Conservation (phyloP, 2,888 invertebrate species). For the Bhutanitis thaidina region DNA sequence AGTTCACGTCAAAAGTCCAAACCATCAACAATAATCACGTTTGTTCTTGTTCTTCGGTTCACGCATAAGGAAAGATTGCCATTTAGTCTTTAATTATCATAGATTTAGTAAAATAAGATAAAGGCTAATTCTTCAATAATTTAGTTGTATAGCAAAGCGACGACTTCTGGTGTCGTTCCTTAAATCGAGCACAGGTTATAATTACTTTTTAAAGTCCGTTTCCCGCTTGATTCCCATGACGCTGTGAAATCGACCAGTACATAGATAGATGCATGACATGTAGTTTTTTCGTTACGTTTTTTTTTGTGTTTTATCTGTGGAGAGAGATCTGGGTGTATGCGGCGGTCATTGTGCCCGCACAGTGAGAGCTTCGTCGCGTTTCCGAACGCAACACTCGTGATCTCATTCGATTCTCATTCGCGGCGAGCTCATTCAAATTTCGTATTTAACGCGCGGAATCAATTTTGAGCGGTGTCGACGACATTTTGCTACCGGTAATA, state of each 20-base stretch:
- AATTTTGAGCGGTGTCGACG: constrained; percentile 65
- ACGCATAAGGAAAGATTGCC: no score
- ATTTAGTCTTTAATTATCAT: no score
- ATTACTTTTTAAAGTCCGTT: constrained; percentile 76
- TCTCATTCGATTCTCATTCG: constrained; percentile 69
- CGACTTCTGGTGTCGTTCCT: constrained; percentile 32
- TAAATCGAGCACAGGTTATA: constrained; percentile 61
- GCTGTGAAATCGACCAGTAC: constrained; percentile 76
- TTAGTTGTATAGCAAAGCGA: background rate
- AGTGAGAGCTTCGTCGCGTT: constrained; percentile 40
- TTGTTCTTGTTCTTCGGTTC: no score
- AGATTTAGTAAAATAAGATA: no score
- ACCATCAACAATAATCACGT: no score
- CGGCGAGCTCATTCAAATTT: constrained; percentile 68
- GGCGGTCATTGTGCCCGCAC: constrained; percentile 66
- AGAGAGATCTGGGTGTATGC: constrained; percentile 69
- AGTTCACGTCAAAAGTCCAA: no score
- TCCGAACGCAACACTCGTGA: constrained; percentile 57
- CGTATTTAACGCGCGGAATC: constrained; percentile 71
- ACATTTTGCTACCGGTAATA: constrained; percentile 59
- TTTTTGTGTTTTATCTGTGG: constrained; percentile 67
- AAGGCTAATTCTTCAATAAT: no score
- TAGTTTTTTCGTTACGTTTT: constrained; percentile 71
- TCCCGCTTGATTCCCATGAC: constrained; percentile 76
- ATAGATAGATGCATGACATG: constrained; percentile 79